Base-by-base conservation (phyloP, 2,888 invertebrate species). In the Morinoia aosen region DNA sequence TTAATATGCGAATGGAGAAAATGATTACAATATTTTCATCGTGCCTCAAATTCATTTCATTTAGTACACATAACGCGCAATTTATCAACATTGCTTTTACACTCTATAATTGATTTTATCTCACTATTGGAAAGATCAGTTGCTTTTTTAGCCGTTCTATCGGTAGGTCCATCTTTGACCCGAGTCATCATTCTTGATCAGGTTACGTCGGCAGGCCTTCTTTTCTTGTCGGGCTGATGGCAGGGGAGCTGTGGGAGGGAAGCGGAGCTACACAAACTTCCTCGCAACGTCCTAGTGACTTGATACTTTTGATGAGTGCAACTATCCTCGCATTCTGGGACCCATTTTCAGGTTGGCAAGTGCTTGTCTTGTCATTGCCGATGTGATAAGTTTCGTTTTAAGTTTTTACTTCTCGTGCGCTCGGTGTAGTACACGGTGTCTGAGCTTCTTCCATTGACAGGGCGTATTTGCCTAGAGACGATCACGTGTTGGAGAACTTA, bases 91-190 rank as follows among this genome's bases (percentile, higher is more conserved):
- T 33, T 76, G 76, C 76, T 16, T 19, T 76, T 33, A 16, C 3
- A 10, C 25, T 25, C 10, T 76, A 76, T 33, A 25, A 25, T 76
- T 16, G 76, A 0, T 76, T 76, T 33, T 76, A 33, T 8, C 16
- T 16, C 33, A 76, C 76, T 25, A 33, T 19, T 76, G 7, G 76
- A 76, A 76, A 76, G 25, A 76, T 76, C 16, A 76, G 76, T 10
- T 33, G 76, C 76, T 25, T 10, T 76, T 76, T 76, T 33, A 76
- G 76, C 25, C 76, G 33, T 76, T 76, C 76, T 76, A 76, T 76
- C 76, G 76, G 33, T 61, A 76, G 76, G 76, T 76, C 76, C 76
- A 76, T 76, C 76, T 76, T 76, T 76, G 76, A 76, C 76, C 76
- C 33, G 25, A 76, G 76, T 76, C 76, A 76, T 76, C 76, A 76